These are phyloP conservation scores for Pegea sp. DNA, from an alignment of 23 tunicate genomes.

Conservation along the genomic window DNA sequence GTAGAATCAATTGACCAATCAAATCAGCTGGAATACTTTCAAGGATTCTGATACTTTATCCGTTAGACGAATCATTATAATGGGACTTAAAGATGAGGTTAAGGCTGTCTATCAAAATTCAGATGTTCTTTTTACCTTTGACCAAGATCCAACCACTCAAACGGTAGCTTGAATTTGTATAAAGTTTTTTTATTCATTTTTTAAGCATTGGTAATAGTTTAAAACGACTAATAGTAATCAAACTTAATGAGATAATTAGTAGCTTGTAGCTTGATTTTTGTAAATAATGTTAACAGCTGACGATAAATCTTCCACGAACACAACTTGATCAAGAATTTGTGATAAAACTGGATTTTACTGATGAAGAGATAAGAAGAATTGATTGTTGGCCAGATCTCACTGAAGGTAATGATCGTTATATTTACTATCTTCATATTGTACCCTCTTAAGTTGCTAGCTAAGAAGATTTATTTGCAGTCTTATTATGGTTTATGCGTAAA, in stretches of 20 bases:
- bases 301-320: too few relatives aligned
- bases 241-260: too few relatives aligned
- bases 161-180: conserved; percentile 5
- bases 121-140: background rate
- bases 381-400: conserved; percentile 61
- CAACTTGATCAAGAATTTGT: conserved; percentile 21
- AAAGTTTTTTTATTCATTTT: background rate
- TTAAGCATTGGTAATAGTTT: background rate
- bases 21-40: conserved; percentile 9
- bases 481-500: too few relatives aligned
- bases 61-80: conserved; percentile 5
- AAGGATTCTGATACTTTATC: conserved; percentile 2
- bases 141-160: conserved; percentile 23
- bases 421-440: too few relatives aligned
- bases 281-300: conserved; percentile 6
- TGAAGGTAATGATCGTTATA: conserved; percentile 17
- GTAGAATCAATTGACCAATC: conserved; percentile 17
- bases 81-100: conserved; percentile 34
- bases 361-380: conserved; percentile 46
- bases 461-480: too few relatives aligned
- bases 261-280: conserved; percentile 1
- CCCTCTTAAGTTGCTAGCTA: too few relatives aligned
- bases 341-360: conserved; percentile 35
- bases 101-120: conserved; percentile 2
- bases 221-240: too few relatives aligned